Evolutionary conservation across 2,797 vertebrate genomes (phyloP).

Genomic region (Smutsia gigantea): DNA sequence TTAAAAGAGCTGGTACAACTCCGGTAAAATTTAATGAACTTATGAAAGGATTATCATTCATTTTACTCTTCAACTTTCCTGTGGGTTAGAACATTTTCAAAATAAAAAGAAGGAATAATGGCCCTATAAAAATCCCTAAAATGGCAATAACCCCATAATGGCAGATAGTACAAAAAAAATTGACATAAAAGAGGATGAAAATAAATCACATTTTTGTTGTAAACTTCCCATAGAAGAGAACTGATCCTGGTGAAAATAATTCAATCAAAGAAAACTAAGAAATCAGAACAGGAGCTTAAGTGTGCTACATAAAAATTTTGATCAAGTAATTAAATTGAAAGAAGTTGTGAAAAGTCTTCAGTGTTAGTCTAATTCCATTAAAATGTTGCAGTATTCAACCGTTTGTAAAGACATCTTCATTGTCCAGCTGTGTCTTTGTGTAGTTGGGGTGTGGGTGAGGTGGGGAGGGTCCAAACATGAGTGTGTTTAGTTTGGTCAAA

Average conservation of each 20-base stretch:
- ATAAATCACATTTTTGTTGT: not conserved
- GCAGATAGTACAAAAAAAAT: not conserved
- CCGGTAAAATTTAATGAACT: not conserved
- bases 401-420: not conserved
- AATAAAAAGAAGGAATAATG: not conserved
- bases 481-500: not conserved
- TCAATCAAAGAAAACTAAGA: not conserved
- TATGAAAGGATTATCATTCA: not conserved
- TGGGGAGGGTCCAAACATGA: not conserved
- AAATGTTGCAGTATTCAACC: not conserved
- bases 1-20: not conserved
- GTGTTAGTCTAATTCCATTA: not conserved
- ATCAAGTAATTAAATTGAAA: not conserved
- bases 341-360: not conserved
- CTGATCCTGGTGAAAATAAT: not conserved
- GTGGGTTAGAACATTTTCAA: not conserved
- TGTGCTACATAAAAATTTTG: not conserved
- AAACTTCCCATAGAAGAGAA: not conserved
- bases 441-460: not conserved
- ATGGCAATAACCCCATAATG: not conserved
- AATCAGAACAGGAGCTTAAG: not conserved
- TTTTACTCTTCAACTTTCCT: not conserved
- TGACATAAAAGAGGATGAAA: not conserved
- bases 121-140: rapidly evolving
- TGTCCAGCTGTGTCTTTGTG: not conserved